Percentiles rank a stretch among this genome's conserved stretches.
Conservation (phyloP, 2,888 invertebrate genomes). For the Acholoe squamosa region DNA sequence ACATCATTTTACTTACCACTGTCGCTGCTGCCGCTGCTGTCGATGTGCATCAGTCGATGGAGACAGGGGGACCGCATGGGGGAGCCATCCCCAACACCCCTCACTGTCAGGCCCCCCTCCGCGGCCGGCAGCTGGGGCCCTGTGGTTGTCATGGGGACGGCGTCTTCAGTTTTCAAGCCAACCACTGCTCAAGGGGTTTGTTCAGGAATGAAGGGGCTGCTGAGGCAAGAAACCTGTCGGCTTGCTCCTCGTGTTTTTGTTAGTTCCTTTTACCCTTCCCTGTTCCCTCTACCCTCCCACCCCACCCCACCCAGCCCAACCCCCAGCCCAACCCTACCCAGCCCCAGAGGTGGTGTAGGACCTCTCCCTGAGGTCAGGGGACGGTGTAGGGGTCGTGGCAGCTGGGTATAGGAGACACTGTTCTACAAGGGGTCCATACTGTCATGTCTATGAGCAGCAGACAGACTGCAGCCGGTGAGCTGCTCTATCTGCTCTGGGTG, state of each 20-base stretch:
- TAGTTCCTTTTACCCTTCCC: neutral
- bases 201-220: neutral
- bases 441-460: conserved; percentile 16
- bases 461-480: neutral
- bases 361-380: neutral
- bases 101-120: neutral
- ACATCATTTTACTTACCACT: conserved; percentile 28
- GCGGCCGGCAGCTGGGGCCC: conserved; percentile 8
- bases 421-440: neutral
- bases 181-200: neutral
- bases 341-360: neutral
- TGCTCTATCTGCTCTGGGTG: too few relatives aligned
- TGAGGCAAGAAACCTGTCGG: neutral
- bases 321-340: neutral
- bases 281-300: neutral
- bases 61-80: conserved; percentile 55
- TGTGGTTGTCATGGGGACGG: conserved; percentile 44
- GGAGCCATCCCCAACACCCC: neutral
- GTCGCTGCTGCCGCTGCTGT: conserved; percentile 59
- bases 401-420: neutral
- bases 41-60: conserved; percentile 59
- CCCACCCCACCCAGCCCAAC: neutral
- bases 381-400: neutral
- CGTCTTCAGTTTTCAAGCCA: conserved; percentile 42
- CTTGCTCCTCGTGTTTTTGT: neutral